phyloP scores from a whole-genome alignment of 2,113 vertebrate genomes.

The Pipa parva region DNA sequence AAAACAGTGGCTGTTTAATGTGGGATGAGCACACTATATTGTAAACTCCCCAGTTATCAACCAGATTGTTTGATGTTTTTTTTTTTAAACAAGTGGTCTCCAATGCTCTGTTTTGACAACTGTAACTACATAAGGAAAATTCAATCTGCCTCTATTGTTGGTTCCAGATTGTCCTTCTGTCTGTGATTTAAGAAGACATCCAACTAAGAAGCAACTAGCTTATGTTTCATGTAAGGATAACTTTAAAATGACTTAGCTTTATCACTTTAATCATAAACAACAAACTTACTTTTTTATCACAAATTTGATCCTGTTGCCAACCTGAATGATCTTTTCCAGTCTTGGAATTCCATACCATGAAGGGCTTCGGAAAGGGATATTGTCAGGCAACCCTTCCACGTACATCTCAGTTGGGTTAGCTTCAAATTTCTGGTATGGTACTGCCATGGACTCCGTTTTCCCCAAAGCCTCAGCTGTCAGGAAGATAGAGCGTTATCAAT shows the following conservation, averaged over 20 bases:
- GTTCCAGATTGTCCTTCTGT: no score
- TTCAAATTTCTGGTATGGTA: constrained; percentile 74
- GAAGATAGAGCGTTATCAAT: constrained; percentile 19
- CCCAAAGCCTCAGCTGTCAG: constrained; percentile 65
- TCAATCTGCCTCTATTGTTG: no score
- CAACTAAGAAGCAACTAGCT: background rate
- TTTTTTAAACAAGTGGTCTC: no score
- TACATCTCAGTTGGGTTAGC: constrained; percentile 64
- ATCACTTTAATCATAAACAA: no score
- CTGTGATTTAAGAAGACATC: background rate
- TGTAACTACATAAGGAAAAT: no score
- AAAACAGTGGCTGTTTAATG: no score
- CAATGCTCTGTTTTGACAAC: no score
- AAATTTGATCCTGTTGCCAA: constrained; percentile 64
- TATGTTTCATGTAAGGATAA: no score
- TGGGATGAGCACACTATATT: no score
- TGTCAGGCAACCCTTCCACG: constrained; percentile 70
- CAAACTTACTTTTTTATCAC: constrained; percentile 66
- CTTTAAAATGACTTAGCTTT: no score
- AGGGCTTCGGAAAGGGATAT: constrained; percentile 68
- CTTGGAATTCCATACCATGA: constrained; percentile 73
- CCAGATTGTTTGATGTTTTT: no score
- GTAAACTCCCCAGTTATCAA: no score
- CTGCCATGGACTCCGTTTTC: constrained; percentile 61
- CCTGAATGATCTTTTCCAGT: constrained; percentile 69